Evolutionary conservation across 2,888 invertebrate species (phyloP).

Genomic region (Aquatica leii): DNA sequence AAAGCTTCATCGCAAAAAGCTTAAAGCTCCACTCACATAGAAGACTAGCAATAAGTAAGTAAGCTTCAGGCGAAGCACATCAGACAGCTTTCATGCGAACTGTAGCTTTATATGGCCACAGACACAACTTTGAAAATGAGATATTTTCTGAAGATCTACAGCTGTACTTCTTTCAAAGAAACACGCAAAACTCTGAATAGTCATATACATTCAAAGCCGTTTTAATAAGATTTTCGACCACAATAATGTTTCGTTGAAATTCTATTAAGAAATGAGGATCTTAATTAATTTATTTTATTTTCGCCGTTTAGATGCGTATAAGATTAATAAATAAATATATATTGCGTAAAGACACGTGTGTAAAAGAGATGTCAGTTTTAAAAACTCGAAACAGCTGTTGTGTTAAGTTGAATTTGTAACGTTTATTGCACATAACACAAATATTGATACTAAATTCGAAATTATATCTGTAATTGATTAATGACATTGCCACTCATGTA

Average conservation of each 20-base stretch:
- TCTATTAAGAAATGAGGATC: too few species aligned
- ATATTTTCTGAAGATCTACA: slow-evolving; percentile 45
- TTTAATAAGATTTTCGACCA: slow-evolving; percentile 46
- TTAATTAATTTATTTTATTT: too few species aligned
- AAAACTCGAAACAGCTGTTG: too few species aligned
- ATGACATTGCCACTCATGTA: too few species aligned
- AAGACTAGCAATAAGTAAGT: slow-evolving; percentile 54
- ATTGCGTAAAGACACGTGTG: too few species aligned
- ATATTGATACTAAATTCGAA: too few species aligned
- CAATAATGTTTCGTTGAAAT: slow-evolving; percentile 27
- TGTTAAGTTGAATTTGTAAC: too few species aligned
- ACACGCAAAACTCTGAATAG: slow-evolving; percentile 47
- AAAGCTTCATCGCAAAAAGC: slow-evolving; percentile 47
- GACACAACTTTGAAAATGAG: slow-evolving; percentile 49
- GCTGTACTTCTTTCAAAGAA: slow-evolving; percentile 43
- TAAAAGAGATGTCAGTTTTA: too few species aligned
- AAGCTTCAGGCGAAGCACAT: slow-evolving; percentile 50
- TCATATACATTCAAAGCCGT: slow-evolving; percentile 44
- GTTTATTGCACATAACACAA: too few species aligned
- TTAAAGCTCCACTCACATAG: slow-evolving; percentile 43
- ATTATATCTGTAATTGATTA: too few species aligned
- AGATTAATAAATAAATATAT: too few species aligned
- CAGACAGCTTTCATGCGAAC: slow-evolving; percentile 49
- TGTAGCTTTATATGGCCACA: slow-evolving; percentile 51
- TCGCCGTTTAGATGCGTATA: too few species aligned